phyloP scores from a whole-genome alignment of 2,797 vertebrate species.

The Botia almorhae region DNA sequence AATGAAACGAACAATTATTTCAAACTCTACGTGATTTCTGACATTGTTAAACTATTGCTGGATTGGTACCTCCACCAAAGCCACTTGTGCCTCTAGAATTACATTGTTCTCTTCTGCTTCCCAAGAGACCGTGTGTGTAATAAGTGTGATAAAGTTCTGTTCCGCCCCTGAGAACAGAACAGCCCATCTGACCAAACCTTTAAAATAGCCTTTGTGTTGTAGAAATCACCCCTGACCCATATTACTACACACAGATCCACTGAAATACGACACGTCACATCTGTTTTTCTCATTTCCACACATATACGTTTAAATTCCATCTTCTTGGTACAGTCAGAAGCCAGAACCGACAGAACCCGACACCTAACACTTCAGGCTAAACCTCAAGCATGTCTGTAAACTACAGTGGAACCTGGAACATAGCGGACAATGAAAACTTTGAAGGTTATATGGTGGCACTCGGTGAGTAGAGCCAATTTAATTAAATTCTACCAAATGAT shows the following conservation, averaged over 20 bases:
- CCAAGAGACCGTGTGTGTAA: conserved; percentile 55
- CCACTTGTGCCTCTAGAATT: conserved; percentile 38
- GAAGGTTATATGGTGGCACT: conserved; percentile 85
- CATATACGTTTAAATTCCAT: conserved; percentile 21
- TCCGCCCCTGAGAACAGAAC: conserved; percentile 41
- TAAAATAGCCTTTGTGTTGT: conserved; percentile 54
- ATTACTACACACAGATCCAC: conserved; percentile 64
- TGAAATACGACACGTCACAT: conserved; percentile 40
- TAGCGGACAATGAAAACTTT: conserved; percentile 84
- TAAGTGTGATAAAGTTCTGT: conserved; percentile 54
- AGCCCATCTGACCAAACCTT: conserved; percentile 34
- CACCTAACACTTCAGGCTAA: neutral
- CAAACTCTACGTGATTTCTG: neutral
- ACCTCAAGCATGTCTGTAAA: conserved; percentile 77
- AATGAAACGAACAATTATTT: neutral
- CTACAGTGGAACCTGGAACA: conserved; percentile 86
- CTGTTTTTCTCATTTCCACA: conserved; percentile 26
- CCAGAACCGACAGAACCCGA: conserved; percentile 12
- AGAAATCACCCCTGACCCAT: conserved; percentile 66
- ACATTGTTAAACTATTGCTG: neutral
- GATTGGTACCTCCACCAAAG: conserved; percentile 5
- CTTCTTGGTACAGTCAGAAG: conserved; percentile 6
- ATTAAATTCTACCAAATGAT: neutral
- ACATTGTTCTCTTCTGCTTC: conserved; percentile 8
- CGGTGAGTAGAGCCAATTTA: conserved; percentile 72